Percentiles rank a stretch among this genome's conserved stretches.
Conservation (phyloP, 2,888 invertebrate genomes). For the Glyphotaelius pellucidus region DNA sequence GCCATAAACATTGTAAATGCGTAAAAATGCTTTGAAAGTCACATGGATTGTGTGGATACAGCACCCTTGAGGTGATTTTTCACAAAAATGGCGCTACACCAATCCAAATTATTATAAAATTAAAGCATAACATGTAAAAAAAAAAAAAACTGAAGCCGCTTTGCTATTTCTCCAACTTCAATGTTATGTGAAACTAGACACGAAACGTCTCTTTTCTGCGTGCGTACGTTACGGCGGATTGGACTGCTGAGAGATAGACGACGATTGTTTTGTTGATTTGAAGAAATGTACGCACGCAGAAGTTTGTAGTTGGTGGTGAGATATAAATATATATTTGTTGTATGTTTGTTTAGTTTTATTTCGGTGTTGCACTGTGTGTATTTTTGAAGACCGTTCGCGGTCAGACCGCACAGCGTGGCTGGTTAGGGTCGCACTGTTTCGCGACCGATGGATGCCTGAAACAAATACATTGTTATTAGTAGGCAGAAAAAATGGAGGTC, state of each 20-base stretch:
- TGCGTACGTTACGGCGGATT: not conserved
- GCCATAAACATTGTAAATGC: not conserved
- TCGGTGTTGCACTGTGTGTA: conserved; percentile 17
- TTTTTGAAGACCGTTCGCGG: not conserved
- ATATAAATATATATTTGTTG: conserved; percentile 39
- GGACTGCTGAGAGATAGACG: not conserved
- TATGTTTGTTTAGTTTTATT: conserved; percentile 5
- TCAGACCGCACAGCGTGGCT: conserved; percentile 13
- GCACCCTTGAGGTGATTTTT: too few relatives aligned
- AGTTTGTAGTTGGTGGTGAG: not conserved
- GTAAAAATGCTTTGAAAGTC: not conserved
- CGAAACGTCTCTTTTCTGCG: not conserved
- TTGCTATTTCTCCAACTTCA: conserved; percentile 2
- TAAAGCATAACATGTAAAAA: not conserved
- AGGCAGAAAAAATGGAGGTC: not conserved
- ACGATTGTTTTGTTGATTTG: not conserved
- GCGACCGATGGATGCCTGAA: conserved; percentile 26
- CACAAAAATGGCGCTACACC: too few relatives aligned
- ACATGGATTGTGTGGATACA: not conserved
- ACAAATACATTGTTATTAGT: not conserved
- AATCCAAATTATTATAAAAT: not conserved
- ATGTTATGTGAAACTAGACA: not conserved
- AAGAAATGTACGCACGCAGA: not conserved
- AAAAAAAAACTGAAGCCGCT: not conserved
- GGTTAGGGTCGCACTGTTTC: conserved; percentile 16